Evolutionary conservation across 1,140 invertebrate genomes (phyloP), one percentile per base, ranked within the genome.

Genomic region (Drosophila sulfurigaster): DNA sequence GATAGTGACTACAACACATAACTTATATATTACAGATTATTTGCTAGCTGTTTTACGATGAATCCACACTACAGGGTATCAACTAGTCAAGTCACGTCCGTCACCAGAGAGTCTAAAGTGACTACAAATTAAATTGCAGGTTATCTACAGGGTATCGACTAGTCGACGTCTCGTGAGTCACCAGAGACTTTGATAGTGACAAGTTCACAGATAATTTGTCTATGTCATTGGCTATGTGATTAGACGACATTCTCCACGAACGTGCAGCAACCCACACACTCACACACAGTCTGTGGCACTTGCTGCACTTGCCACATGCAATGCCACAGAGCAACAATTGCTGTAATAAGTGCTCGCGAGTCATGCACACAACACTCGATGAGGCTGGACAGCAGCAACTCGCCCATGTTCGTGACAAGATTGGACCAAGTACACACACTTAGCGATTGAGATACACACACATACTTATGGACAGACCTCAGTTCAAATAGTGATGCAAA

Each of bases 401-500:
- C 46, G 54, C 78, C 46, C 16, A 60, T 69, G 60, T 81, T 82
- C 81, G 81, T 82, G 81, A 85, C 81, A 80, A 82, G 81, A 82
- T 83, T 80, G 69, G 77, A 72, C 81, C 81, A 83, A 83, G 80
- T 71, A 67, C 76, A 51, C 15, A 43, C 52, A 66, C 20, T 25
- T 25, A 25, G 20, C 20, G 20, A 25, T 25, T 25, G 20, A 30
- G 38, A 60, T 15, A 60, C 43, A 60, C 43, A 48, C 28, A 66
- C 30, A 56, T 10, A n/a, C 13, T 25, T 30, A 15, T 8, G 10
- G 7, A 45, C 49, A 54, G 20, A 49, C 7, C 45, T n/a, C 58
- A 15, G 43, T 32, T n/a, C 13, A 10, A 38, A 10, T 38, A 38
- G 35, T 3, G 35, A 38, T 38, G 35, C 7, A 2, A 38, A 38